A percentile compares a stretch with the other conserved stretches of the same genome.
These are phyloP conservation scores for Chaetorhynchus papuensis DNA, from an alignment of 2,113 vertebrate genomes.

Conservation along the genomic window DNA sequence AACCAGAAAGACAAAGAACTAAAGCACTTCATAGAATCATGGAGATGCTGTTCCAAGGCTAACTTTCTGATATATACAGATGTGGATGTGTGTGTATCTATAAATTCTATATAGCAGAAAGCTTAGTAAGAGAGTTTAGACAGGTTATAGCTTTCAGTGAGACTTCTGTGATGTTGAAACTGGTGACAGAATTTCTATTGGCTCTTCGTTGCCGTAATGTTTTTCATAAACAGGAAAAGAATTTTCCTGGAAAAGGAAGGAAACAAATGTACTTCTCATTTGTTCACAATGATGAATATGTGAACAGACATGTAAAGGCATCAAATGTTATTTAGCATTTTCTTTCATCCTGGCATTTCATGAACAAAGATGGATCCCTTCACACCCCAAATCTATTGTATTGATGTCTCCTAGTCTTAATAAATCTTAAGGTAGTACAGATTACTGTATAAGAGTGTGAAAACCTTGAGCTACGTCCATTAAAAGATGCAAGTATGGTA, in stretches of 20 bases:
- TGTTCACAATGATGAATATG: background rate
- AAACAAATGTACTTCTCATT: background rate
- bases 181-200: background rate
- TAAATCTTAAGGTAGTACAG: background rate
- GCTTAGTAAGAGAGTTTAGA: background rate
- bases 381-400: background rate
- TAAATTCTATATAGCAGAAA: background rate
- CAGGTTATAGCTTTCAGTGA: background rate
- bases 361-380: background rate
- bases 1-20: background rate
- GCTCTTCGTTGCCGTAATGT: background rate
- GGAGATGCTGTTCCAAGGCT: background rate
- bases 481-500: background rate
- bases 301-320: background rate
- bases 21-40: background rate
- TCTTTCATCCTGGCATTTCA: background rate
- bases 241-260: background rate
- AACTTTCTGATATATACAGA: background rate
- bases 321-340: background rate
- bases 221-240: background rate
- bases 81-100: background rate
- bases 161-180: background rate
- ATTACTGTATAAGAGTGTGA: background rate
- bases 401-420: background rate
- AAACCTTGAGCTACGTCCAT: background rate